Evolutionary conservation across 2,888 invertebrate genomes (phyloP).

Genomic region (Latrodectus hesperus): DNA sequence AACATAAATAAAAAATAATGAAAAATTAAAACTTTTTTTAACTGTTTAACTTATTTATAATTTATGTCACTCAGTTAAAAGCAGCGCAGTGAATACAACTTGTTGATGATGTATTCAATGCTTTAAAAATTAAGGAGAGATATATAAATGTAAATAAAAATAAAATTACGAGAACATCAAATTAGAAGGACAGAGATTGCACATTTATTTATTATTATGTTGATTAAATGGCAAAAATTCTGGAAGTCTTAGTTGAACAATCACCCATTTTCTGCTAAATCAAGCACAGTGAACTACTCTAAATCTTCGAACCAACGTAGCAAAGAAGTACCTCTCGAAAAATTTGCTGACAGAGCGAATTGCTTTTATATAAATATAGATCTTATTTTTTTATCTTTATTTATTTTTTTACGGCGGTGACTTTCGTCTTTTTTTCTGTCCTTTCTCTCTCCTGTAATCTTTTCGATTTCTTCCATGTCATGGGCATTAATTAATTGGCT

Average conservation of each 20-base stretch:
- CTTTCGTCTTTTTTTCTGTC: constrained; percentile 23
- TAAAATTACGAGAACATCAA: no score
- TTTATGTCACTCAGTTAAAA: no score
- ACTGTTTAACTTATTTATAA: no score
- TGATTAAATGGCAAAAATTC: no score
- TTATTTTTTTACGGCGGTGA: constrained; percentile 1
- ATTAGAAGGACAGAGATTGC: no score
- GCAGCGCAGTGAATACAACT: no score
- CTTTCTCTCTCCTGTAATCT: constrained; percentile 1
- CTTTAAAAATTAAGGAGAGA: no score
- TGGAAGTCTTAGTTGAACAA: not conserved
- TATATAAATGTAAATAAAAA: no score
- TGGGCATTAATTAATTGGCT: constrained; percentile 51
- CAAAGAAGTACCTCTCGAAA: not conserved
- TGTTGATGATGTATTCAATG: no score
- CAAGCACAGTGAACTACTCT: not conserved
- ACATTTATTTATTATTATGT: no score
- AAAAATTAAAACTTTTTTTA: no score
- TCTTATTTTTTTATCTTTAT: not conserved
- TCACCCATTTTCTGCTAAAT: not conserved
- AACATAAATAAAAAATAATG: no score
- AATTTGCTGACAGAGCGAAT: constrained; percentile 20
- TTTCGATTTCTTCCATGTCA: constrained; percentile 22
- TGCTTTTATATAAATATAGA: not conserved
- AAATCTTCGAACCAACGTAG: not conserved